Base-by-base conservation (phyloP, 2,797 vertebrate species). In the Neosalanx taihuensis region DNA sequence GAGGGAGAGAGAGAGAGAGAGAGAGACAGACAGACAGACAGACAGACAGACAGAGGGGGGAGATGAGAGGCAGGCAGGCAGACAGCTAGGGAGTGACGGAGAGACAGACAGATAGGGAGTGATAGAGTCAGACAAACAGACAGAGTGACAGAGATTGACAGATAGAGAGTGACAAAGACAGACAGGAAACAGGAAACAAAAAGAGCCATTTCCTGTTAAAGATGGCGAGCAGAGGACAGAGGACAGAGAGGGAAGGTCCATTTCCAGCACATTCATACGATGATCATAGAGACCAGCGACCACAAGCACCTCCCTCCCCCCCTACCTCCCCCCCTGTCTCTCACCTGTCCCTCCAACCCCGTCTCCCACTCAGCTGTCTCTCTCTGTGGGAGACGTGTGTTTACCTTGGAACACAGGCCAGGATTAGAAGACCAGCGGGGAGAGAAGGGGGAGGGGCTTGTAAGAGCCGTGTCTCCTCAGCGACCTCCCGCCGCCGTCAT, bases 21-120 rank as follows among this genome's bases (percentile, higher is more conserved):
- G 65, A 60, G 67, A 35, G 35, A 35, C 17, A 35, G 30, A 18
- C 61, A 31, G 53, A 46, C 84, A 78, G 81, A 85, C 72, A 33
- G 69, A 72, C 10, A 20, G n/a, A 20, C 1, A 64, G 31, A 41
- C 10, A 2, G 15, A 62, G 23, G 23, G 23, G 23, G 23, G 23
- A 26, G 23, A 26, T 26, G 23, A 26, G 23, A 26, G 23, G 23
- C 23, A 26, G 23, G 23, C 23, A 26, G n/a, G n/a, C 1, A 30
- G 60, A 41, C 18, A 23, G 63, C 37, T 0, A 64, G 20, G 1
- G 35, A 64, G 61, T 10, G 12, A 29, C 20, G 30, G 59, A 2
- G 5, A 61, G 7, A 4, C 6, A 61, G 59, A 61, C 12, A 61
- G 59, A 61, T 4, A 61, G 59, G 30, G n/a, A n/a, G n/a, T n/a